Base-by-base conservation (phyloP, 2,888 invertebrate species). In the Limnephilus rhombicus region DNA sequence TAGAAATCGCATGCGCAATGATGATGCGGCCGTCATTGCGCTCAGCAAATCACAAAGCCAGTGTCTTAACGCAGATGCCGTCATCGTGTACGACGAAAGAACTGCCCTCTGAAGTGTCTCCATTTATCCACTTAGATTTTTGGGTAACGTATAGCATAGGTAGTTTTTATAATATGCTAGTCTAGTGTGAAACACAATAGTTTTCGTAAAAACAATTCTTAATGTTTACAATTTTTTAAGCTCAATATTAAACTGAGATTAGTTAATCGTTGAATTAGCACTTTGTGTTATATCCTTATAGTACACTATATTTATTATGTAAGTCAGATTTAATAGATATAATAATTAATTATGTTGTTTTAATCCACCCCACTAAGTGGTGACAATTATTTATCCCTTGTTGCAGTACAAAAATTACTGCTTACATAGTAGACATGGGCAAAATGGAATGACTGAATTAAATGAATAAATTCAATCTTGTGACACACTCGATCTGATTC, bases 11-110 rank as follows among this genome's bases (percentile, higher is more conserved):
- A 98, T 98, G 98, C 96, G 98, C 94, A 98, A 97, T 95, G 98
- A 98, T 94, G 98, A 98, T 95, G 98, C 98, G 2, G 98, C 98
- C 90, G 97, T 97, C 91, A 98, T 98, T 94, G 98, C 98, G 34
- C 96, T 98, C 93, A 97, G 97, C 95, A 97, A 98, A 95, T 98
- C 98, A n/a, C 96, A 97, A 94, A 97, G 97, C 94, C 96, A 96
- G 94, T 96, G 98, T 94, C 97, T 98, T 92, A 97, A 97, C 95
- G 97, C 97, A 93, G 98, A 98, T 95, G 98, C 98, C 3, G 97
- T 98, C 93, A 98, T 98, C 93, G 98, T 98, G 15, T 98, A 98
- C 95, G 98, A 98, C 94, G 98, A 98, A 96, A 96, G 98, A 94
- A 98, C 98, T 68, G 98, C 97, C 13, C 96, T 98, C 89, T 98